These are phyloP conservation scores for Dione juno DNA, from an alignment of 2,888 invertebrate genomes.

Conservation along the genomic window DNA sequence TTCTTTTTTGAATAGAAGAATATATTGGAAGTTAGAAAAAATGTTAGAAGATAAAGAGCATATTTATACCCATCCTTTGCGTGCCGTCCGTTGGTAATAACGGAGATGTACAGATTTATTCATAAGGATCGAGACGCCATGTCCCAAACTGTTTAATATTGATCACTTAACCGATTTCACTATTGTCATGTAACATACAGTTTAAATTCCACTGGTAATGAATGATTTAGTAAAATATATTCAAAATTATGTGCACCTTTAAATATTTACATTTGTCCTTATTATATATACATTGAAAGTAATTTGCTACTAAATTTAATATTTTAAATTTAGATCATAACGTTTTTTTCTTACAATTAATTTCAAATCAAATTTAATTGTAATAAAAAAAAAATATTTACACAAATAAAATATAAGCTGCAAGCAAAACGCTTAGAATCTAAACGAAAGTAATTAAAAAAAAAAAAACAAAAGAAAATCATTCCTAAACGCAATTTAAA, in stretches of 20 bases:
- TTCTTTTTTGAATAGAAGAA: no score
- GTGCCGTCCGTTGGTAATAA: constrained; percentile 22
- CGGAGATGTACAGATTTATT: constrained; percentile 38
- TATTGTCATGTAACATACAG: constrained; percentile 35
- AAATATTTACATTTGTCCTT: not conserved
- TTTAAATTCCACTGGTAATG: constrained; percentile 6
- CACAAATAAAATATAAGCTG: not conserved
- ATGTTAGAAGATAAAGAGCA: not conserved
- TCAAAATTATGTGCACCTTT: constrained; percentile 18
- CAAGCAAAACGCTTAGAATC: no score
- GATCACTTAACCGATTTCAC: constrained; percentile 43
- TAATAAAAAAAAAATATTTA: not conserved
- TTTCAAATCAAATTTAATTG: no score
- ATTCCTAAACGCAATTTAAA: constrained; percentile 4
- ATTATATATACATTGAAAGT: not conserved
- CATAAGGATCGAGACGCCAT: constrained; percentile 42
- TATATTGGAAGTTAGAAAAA: no score
- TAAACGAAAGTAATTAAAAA: not conserved
- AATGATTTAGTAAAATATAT: constrained; percentile 19
- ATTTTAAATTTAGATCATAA: no score
- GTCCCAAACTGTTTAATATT: constrained; percentile 45
- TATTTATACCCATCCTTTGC: constrained; percentile 3
- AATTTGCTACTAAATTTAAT: not conserved
- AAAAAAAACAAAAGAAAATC: not conserved
- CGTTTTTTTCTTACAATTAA: no score